These are phyloP conservation scores for Marmota flaviventris DNA, from an alignment of 2,113 vertebrate species.

Conservation along the genomic window DNA sequence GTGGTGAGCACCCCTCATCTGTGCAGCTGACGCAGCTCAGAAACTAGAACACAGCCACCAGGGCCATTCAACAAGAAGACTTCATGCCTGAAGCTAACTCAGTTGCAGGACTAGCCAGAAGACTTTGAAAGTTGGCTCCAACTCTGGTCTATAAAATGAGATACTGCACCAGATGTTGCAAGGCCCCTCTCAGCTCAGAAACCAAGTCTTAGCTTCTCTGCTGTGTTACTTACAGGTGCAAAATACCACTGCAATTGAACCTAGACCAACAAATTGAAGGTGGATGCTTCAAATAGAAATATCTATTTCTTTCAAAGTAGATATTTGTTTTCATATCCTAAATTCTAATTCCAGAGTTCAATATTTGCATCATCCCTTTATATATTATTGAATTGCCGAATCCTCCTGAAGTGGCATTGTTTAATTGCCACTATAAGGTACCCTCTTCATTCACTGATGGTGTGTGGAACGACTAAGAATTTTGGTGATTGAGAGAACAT, in stretches of 20 bases:
- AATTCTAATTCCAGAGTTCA: slow-evolving; percentile 40
- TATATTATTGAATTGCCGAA: background rate
- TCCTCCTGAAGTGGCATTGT: background rate
- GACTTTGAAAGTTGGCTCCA: background rate
- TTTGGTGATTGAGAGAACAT: background rate
- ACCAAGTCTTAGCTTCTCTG: background rate
- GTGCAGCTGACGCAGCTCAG: background rate
- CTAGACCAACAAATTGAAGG: background rate
- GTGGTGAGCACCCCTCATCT: background rate
- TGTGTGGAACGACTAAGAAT: background rate
- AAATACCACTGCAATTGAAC: background rate
- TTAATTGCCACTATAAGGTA: background rate
- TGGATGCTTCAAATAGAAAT: background rate
- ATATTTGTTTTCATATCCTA: slow-evolving; percentile 41
- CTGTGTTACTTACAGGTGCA: background rate
- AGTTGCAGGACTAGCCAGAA: background rate
- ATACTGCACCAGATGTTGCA: background rate
- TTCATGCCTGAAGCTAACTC: background rate
- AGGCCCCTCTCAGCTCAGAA: background rate
- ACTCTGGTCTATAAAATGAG: background rate
- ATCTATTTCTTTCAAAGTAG: slow-evolving; percentile 55
- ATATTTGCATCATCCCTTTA: slow-evolving; percentile 1
- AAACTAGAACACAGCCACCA: background rate
- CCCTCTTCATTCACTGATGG: background rate
- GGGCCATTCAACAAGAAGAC: too few relatives aligned